Evolutionary conservation across 2,113 vertebrate genomes (phyloP), one percentile per base, ranked within the genome.

Genomic region (Hemichromis elongatus): DNA sequence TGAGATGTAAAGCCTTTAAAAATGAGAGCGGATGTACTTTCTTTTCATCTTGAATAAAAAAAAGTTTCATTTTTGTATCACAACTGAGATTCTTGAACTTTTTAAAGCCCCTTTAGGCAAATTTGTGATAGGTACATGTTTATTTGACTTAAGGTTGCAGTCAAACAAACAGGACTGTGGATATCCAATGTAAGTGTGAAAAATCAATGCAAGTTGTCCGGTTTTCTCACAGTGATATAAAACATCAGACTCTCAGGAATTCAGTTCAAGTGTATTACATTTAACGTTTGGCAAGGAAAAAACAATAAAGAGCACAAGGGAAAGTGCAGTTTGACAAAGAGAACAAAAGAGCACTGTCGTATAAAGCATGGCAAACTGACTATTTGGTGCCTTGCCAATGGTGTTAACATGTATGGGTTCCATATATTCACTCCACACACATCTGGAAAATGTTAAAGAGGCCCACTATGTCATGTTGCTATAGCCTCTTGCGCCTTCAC

Each of bases 371-470:
- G 42, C 68, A 63, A 2, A 63, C 9, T 12, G 30, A 40, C 19
- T 40, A 75, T 52, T 45, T 75, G 70, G 26, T 50, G 0, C 26
- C n/a, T 75, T 52, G 70, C 70, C 70, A 75, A 12, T 30, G 6
- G 45, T 52, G 30, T 73, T 73, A 73, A 73, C 42, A 50, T 73
- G 42, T 73, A 30, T 50, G 45, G 18, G 45, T 50, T 75, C 70
- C 42, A 75, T 50, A 52, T 26, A n/a, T 75, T 75, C 6, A 75
- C 42, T 50, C 42, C 4, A 12, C 16, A 75, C 70, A 75, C 70
- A 75, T 75, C 70, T 75, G 70, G 70, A 75, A 75, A 75, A 75
- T 13, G 16, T 75, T 75, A 75, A 30, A 75, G 70, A 75, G 70
- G 70, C 70, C 70, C 70, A 75, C 70, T 75, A 5, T 5, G 70